Conservation (phyloP, 2,888 invertebrate genomes). For the Drosophila percnosoma region DNA sequence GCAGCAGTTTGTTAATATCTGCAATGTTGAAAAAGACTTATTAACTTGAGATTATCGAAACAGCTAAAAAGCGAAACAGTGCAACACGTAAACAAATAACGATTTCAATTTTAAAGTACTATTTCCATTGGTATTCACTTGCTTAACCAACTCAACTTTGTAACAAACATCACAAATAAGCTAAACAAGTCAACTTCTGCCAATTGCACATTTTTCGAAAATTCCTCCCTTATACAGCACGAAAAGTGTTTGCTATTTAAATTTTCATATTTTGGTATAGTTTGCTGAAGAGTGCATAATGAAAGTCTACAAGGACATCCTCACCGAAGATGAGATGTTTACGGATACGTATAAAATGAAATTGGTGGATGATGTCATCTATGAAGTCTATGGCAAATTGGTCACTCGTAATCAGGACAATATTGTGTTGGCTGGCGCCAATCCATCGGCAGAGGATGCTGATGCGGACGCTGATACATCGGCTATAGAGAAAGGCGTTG, state of each 20-base stretch:
- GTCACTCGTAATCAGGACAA: constrained; percentile 90
- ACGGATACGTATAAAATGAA: constrained; percentile 97
- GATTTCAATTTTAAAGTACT: not conserved
- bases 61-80: not conserved
- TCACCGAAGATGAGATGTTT: constrained; percentile 99
- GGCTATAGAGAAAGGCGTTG: constrained; percentile 92
- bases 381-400: constrained; percentile 96
- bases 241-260: not conserved
- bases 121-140: too few species aligned
- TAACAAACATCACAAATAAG: not conserved
- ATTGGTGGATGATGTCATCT: constrained; percentile 95
- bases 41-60: not conserved
- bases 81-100: not conserved
- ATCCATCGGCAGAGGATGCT: constrained; percentile 97
- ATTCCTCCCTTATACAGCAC: not conserved
- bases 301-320: constrained; percentile 98
- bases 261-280: not conserved
- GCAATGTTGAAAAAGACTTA: constrained; percentile 33
- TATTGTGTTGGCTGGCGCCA: constrained; percentile 93
- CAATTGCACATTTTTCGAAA: not conserved
- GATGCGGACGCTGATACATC: constrained; percentile 91
- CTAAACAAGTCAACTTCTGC: not conserved
- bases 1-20: constrained; percentile 83
- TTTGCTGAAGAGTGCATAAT: constrained; percentile 85
- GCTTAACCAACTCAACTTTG: not conserved